A percentile compares a stretch with the other conserved stretches of the same genome.
These are phyloP conservation scores for Ashinkailepas kermadecensis DNA, from an alignment of 2,888 invertebrate species.

Conservation along the genomic window DNA sequence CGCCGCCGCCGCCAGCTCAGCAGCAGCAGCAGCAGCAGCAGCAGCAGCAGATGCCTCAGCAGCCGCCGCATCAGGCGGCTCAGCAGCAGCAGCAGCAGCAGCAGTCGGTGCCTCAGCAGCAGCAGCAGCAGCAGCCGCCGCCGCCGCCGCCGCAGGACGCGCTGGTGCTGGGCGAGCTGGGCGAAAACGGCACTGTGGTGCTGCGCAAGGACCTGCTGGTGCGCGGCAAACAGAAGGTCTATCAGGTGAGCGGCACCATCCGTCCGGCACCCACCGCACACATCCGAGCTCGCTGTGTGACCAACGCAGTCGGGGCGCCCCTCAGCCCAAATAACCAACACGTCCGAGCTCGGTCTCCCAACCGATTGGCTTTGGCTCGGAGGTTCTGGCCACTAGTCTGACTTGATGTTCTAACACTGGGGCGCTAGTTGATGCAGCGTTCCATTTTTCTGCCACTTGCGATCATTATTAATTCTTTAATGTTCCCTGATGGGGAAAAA, in stretches of 20 bases:
- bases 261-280: no score
- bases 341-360: no score
- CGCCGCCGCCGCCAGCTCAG: neutral
- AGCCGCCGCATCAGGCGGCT: neutral
- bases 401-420: no score
- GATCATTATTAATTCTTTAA: no score
- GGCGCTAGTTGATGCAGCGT: no score
- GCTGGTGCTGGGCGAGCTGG: slow-evolving; percentile 19
- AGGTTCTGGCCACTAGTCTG: no score
- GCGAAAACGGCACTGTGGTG: slow-evolving; percentile 10
- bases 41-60: neutral
- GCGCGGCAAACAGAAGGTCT: slow-evolving; percentile 17
- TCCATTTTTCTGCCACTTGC: no score
- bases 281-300: no score
- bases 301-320: no score
- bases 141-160: neutral
- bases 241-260: neutral
- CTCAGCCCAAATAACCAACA: no score
- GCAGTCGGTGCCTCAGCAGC: slow-evolving; percentile 5
- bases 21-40: no score
- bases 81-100: neutral
- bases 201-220: slow-evolving; percentile 21
- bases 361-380: neutral
- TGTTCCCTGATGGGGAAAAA: no score
- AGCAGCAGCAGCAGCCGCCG: slow-evolving; percentile 20